phyloP scores from a whole-genome alignment of 2,888 invertebrate species.

The Drosophila borborema region DNA sequence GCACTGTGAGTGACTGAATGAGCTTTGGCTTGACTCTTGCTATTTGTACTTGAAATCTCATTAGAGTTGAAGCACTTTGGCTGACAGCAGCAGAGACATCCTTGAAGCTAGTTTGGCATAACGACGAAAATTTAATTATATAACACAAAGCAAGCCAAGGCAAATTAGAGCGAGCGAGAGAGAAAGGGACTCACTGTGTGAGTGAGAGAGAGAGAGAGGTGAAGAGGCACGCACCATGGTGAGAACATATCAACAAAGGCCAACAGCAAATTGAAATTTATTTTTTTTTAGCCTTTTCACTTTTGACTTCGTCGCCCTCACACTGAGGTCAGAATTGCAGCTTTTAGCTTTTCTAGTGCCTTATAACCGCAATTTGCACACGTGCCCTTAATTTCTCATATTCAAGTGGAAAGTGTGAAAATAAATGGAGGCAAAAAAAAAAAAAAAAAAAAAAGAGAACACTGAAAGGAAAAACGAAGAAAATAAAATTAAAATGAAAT shows the following conservation, averaged over 20 bases:
- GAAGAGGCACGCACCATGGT: slow-evolving; percentile 10
- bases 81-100: slow-evolving; percentile 45
- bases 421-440: slow-evolving; percentile 14
- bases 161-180: slow-evolving; percentile 1
- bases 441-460: not conserved
- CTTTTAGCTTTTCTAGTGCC: slow-evolving; percentile 30
- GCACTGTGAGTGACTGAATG: slow-evolving; percentile 31
- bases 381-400: slow-evolving; percentile 60
- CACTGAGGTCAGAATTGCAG: slow-evolving; percentile 6
- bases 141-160: slow-evolving; percentile 65
- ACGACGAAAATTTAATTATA: slow-evolving; percentile 80
- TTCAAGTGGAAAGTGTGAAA: slow-evolving; percentile 53
- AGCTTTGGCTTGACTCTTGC: slow-evolving; percentile 48
- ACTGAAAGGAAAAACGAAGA: not conserved
- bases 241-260: slow-evolving; percentile 51
- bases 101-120: slow-evolving; percentile 59
- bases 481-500: slow-evolving; percentile 26
- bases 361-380: slow-evolving; percentile 70
- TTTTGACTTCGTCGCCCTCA: slow-evolving; percentile 12
- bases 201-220: not conserved
- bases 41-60: slow-evolving; percentile 79
- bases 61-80: slow-evolving; percentile 76
- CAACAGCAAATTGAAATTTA: slow-evolving; percentile 54
- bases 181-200: slow-evolving; percentile 2
- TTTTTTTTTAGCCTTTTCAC: slow-evolving; percentile 49